Base-by-base conservation (phyloP, 2,797 vertebrate species). In the Arctocebus calabarensis region DNA sequence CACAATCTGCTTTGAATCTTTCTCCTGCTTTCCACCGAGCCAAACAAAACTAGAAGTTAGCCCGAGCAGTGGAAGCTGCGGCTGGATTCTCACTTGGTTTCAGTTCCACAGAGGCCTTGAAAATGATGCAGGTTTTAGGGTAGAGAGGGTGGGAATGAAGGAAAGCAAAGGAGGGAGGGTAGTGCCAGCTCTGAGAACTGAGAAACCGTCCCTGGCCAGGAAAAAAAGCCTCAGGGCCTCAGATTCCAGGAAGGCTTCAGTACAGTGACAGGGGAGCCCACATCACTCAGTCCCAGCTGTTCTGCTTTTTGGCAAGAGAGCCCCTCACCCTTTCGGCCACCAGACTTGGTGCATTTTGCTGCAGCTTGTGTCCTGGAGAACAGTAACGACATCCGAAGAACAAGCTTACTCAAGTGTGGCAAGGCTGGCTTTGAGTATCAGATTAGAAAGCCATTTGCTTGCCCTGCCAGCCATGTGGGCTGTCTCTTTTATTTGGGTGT, bases 401-500 rank as follows among this genome's bases (percentile, higher is more conserved):
- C 3, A 14, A 92, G 94, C 95, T 97, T 97, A 77, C 88, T 97
- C 96, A 94, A 89, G 59, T 70, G 70, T 2, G 1, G 73, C 84
- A 94, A 85, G 93, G 16, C 87, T 90, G 87, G 94, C 95, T 82
- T 55, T 13, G 3, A 5, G 52, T 83, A 82, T 95, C 95, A 97
- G 93, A 96, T 96, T 87, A 98, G 37, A 93, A 97, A 95, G 85
- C 81, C 84, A 93, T 96, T 93, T 94, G n/a, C 45, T 96, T 91
- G 94, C 95, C 93, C 48, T 48, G 62, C 29, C 89, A 89, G 55
- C 40, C 93, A 94, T 34, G 7, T 43, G 0, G 20, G 61, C 61
- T 23, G 8, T 71, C 84, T 93, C 34, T n/a, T 20, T 20, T 83
- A 85, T 77, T 66, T 62, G 1, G 25, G 5, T 68, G 27, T 71